Percentiles rank a stretch among this genome's conserved stretches.
phyloP scores from a whole-genome alignment of 2,888 invertebrate genomes.

The Syrphus vitripennis region DNA sequence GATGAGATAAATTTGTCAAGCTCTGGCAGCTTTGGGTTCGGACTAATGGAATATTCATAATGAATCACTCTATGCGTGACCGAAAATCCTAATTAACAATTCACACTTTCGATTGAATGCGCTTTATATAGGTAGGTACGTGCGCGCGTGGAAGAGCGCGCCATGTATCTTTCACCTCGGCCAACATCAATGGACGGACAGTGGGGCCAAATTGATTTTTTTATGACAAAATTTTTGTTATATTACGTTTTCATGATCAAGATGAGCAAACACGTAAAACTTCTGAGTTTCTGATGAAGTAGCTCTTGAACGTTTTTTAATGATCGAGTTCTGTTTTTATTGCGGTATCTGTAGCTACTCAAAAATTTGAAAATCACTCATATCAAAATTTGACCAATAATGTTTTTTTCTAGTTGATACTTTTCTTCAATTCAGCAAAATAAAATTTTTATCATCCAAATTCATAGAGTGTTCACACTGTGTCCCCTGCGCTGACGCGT shows the following conservation, averaged over 20 bases:
- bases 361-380: too few relatives aligned
- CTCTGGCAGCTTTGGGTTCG: constrained; percentile 2
- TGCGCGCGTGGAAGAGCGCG: background rate
- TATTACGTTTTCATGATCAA: too few relatives aligned
- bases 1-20: constrained; percentile 34
- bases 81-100: constrained; percentile 61
- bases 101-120: constrained; percentile 58
- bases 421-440: too few relatives aligned
- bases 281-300: too few relatives aligned
- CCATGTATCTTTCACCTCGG: background rate
- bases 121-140: background rate
- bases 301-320: too few relatives aligned
- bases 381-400: too few relatives aligned
- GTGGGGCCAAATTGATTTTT: background rate
- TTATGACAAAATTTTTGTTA: too few relatives aligned
- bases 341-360: too few relatives aligned
- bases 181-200: background rate
- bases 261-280: too few relatives aligned
- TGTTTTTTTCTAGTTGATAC: too few relatives aligned
- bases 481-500: background rate
- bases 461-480: background rate
- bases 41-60: constrained; percentile 59
- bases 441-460: too few relatives aligned
- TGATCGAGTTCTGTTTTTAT: too few relatives aligned
- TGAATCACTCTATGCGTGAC: constrained; percentile 61